Evolutionary conservation across 2,113 vertebrate species (phyloP), one percentile per base, ranked within the genome.

Genomic region (Kobus ellipsiprymnus): DNA sequence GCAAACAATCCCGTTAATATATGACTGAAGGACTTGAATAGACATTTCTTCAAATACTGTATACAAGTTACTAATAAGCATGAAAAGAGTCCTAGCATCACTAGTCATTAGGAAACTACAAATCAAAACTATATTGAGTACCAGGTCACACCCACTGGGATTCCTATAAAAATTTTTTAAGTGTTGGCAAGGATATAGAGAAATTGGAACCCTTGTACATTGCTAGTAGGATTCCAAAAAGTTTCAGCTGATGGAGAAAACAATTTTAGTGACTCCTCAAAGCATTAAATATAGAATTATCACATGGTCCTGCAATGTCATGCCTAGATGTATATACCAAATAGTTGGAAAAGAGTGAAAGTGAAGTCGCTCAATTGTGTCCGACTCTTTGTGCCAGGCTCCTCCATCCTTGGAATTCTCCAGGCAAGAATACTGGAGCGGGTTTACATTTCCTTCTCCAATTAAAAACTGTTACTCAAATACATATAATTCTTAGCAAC

Each of bases 401-500:
- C 19, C 67, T 71, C n/a, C n/a, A 36, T 36, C 67, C 67, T 71
- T 71, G 67, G n/a, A 71, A 40, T 36, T 71, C 67, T 36, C n/a
- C 19, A 71, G 67, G n/a, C 19, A 71, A 71, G 67, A 71, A 71
- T 71, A 36, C 19, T 71, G n/a, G 67, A 71, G 67, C 0, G 0
- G n/a, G 19, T 23, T 71, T 36, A 36, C n/a, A 40, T 71, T 40
- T 71, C n/a, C n/a, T 71, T 71, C 67, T 71, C n/a, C n/a, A 40
- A 5, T 71, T 23, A 17, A 52, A 91, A 89, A 55, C 3, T 59
- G 3, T 2, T 19, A 57, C 21, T 86, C 12, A 92, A 10, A 48
- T 19, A 14, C 5, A 14, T 44, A 27, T 0, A 3, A 3, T 50
- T 60, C 30, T 16, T 2, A 77, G 21, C 1, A 16, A 36, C 33